Evolutionary conservation across 2,113 vertebrate genomes (phyloP), one percentile per base, ranked within the genome.

Genomic region (Myodes glareolus): DNA sequence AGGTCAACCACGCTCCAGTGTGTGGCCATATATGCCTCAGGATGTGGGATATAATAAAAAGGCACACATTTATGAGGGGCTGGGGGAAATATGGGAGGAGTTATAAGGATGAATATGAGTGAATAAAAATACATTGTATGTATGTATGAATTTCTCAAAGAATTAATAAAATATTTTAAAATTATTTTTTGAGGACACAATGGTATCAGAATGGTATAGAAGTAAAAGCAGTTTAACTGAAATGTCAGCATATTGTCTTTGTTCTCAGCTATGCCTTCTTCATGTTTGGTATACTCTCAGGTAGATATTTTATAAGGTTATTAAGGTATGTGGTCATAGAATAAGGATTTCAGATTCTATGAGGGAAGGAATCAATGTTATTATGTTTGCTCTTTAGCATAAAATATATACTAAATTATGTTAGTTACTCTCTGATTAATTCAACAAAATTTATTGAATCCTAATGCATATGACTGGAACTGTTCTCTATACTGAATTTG

Each of bases 351-450:
- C 50, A 81, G 33, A 55, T 4, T 55, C 78, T 81, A 23, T 77
- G 61, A 52, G 12, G 67, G 76, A 95, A 94, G 21, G 50, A 84
- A 61, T 7, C n/a, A 67, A 39, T 50, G 47, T 78, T 33, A 78
- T 33, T 50, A 78, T 91, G 10, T 92, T 92, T 94, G n/a, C 42
- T 67, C 10, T 33, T 96, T 92, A 94, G 16, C 42, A 95, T 94
- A 82, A 90, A 88, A 72, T 31, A 65, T 65, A 13, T 17, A 58
- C 4, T 86, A 72, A 87, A 33, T 50, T 42, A 12, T 94, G 4
- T 72, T 94, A 21, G 65, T 72, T 94, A 91, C n/a, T 58, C 47
- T 90, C 45, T 86, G 68, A 78, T 73, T 65, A 45, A 85, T 36
- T 89, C 13, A 95, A 9, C 4, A 95, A 68, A 68, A 94, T 39